Base-by-base conservation (phyloP, 2,797 vertebrate species). In the Apogon hyalosoma region DNA sequence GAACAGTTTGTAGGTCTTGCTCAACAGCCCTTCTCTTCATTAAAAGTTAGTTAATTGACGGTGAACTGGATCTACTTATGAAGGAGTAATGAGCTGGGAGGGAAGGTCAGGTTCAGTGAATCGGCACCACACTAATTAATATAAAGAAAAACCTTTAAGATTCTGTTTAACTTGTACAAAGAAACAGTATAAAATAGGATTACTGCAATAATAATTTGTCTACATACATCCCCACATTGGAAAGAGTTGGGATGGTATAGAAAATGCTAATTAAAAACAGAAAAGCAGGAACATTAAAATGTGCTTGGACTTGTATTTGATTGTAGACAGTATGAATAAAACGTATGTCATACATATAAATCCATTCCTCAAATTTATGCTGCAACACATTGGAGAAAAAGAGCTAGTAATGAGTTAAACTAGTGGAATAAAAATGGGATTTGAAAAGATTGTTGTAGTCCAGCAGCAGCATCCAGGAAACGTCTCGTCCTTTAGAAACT, bases 31-130 rank as follows among this genome's bases (percentile, higher is more conserved):
- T 81, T 87, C 78, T 52, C 87, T 87, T 90, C 92, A 92, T 93
- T 92, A 92, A 90, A 90, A 89, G 77, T 89, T 86, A 61, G 87
- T 89, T 92, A 94, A 93, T 90, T 92, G 92, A 90, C 82, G 59
- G 81, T 90, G 90, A 90, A 86, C 84, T 81, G 82, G 66, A 82
- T 90, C 81, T 81, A 86, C 81, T 91, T 90, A 87, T 76, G 81
- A 85, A 84, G 82, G 63, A 89, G 88, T 87, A 91, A 90, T 90
- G 90, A 84, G 86, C 87, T 86, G 75, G 79, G 82, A 83, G 81
- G 80, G 80, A 90, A 93, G 90, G 91, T 91, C 88, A 85, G 82
- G 64, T 57, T 80, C 77, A 82, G 74, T 84, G 82, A 89, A 81
- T 90, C 79, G 67, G 76, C 80, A 84, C 80, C 75, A 75, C 16